These are phyloP conservation scores for Cylloceria caligata DNA, from an alignment of 2,888 invertebrate species.

Conservation along the genomic window DNA sequence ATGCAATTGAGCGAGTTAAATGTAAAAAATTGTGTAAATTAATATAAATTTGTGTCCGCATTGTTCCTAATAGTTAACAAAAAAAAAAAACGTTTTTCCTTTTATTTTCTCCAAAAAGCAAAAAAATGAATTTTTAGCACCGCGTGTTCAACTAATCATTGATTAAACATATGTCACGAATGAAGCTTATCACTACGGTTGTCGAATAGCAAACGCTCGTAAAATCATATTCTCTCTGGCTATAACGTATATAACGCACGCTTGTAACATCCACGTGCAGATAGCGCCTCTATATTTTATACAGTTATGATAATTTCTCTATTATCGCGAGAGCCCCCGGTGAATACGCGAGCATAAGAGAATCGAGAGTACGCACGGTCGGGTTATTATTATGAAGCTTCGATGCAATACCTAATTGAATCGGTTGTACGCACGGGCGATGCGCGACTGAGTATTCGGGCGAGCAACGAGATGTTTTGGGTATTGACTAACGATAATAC, in stretches of 20 bases:
- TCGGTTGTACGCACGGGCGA: constrained; percentile 49
- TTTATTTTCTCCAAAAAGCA: too few species aligned
- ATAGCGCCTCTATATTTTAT: constrained; percentile 38
- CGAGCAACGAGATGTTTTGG: constrained; percentile 52
- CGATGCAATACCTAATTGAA: constrained; percentile 62
- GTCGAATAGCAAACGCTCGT: constrained; percentile 15
- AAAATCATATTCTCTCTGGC: constrained; percentile 33
- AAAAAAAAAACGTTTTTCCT: too few species aligned
- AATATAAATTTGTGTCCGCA: too few species aligned
- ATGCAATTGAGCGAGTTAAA: too few species aligned
- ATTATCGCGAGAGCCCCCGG: constrained; percentile 62
- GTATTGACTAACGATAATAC: constrained; percentile 66
- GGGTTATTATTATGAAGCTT: constrained; percentile 61
- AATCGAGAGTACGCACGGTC: constrained; percentile 32
- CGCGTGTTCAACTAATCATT: neutral
- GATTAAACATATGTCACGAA: constrained; percentile 6
- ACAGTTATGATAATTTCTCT: constrained; percentile 70
- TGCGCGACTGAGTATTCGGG: neutral
- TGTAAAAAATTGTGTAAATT: neutral
- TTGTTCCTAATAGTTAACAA: too few species aligned
- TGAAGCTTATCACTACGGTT: constrained; percentile 19
- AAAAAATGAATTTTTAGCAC: neutral
- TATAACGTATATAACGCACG: neutral
- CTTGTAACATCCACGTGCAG: constrained; percentile 10
- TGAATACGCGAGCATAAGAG: constrained; percentile 50